Percentiles rank a stretch among this genome's conserved stretches.
Evolutionary conservation across 2,113 vertebrate species (phyloP).

Genomic region (Chitala chitala): DNA sequence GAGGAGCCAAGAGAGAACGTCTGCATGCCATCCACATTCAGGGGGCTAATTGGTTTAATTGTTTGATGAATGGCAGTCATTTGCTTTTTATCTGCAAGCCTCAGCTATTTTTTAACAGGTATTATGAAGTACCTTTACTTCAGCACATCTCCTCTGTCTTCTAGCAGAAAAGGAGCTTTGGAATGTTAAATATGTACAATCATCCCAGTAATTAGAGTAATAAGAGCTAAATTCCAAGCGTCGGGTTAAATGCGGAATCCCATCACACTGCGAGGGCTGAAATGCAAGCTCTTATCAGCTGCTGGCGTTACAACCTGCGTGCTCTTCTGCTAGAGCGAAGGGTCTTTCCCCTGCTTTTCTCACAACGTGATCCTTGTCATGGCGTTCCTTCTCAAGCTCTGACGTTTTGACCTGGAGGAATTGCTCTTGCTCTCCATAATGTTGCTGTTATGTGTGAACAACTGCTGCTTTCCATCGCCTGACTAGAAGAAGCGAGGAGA

Average conservation of each 20-base stretch:
- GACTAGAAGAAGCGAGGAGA: neutral
- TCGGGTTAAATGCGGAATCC: constrained; percentile 56
- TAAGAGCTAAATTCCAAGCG: constrained; percentile 56
- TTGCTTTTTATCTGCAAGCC: constrained; percentile 59
- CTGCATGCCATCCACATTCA: constrained; percentile 49
- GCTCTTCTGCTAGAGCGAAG: too few species aligned
- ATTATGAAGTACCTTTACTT: constrained; percentile 49
- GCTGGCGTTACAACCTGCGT: neutral
- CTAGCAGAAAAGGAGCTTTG: constrained; percentile 42
- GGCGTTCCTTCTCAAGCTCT: too few species aligned
- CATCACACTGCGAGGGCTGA: constrained; percentile 57
- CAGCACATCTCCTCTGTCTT: constrained; percentile 41
- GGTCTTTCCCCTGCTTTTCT: too few species aligned
- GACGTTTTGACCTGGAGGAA: too few species aligned
- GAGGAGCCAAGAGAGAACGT: constrained; percentile 46
- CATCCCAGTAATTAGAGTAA: constrained; percentile 66
- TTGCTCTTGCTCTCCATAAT: neutral
- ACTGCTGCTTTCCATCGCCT: neutral
- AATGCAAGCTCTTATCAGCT: constrained; percentile 35
- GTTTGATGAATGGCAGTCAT: constrained; percentile 64
- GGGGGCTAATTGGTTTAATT: constrained; percentile 61
- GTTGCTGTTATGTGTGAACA: neutral
- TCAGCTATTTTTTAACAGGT: constrained; percentile 55
- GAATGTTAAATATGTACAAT: constrained; percentile 65
- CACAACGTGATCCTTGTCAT: too few species aligned